Evolutionary conservation across 1,140 invertebrate species (phyloP).

Genomic region (Neocloeon triangulifer): DNA sequence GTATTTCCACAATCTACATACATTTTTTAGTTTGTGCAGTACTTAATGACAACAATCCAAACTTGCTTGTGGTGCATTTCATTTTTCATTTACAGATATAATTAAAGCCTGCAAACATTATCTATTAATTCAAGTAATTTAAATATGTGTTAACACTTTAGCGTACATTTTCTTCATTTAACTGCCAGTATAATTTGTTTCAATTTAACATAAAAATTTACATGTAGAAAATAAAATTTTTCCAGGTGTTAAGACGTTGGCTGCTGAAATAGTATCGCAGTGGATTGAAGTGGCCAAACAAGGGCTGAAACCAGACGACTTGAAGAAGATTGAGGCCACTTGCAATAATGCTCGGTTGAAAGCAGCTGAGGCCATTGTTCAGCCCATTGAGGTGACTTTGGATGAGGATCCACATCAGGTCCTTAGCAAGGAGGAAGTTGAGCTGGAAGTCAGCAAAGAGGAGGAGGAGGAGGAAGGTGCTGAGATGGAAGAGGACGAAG

Average conservation of each 20-base stretch:
- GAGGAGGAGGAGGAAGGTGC: slow-evolving; percentile 3
- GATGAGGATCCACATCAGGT: background rate
- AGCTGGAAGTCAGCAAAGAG: slow-evolving; percentile 3
- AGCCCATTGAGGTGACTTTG: too few relatives aligned
- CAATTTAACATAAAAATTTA: too few relatives aligned
- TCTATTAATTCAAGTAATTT: background rate
- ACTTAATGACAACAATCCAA: too few relatives aligned
- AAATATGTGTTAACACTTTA: too few relatives aligned
- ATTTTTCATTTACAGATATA: too few relatives aligned
- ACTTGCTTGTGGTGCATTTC: too few relatives aligned
- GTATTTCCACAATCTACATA: too few relatives aligned
- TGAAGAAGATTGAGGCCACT: slow-evolving; percentile 9
- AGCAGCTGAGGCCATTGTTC: slow-evolving; percentile 10
- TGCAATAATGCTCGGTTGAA: slow-evolving; percentile 6
- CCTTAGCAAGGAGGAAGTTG: background rate
- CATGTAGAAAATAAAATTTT: too few relatives aligned
- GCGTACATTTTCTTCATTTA: too few relatives aligned
- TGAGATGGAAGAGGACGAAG: slow-evolving; percentile 5
- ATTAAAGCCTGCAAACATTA: too few relatives aligned
- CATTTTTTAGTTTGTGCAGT: too few relatives aligned
- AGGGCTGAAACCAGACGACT: slow-evolving; percentile 14
- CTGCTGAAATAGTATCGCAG: slow-evolving; percentile 62
- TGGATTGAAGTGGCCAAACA: slow-evolving; percentile 65
- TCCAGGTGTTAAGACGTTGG: slow-evolving; percentile 42
- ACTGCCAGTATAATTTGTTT: too few relatives aligned